Evolutionary conservation across 2,888 invertebrate genomes (phyloP), one percentile per base, ranked within the genome.

Genomic region (Lutraria lutraria): DNA sequence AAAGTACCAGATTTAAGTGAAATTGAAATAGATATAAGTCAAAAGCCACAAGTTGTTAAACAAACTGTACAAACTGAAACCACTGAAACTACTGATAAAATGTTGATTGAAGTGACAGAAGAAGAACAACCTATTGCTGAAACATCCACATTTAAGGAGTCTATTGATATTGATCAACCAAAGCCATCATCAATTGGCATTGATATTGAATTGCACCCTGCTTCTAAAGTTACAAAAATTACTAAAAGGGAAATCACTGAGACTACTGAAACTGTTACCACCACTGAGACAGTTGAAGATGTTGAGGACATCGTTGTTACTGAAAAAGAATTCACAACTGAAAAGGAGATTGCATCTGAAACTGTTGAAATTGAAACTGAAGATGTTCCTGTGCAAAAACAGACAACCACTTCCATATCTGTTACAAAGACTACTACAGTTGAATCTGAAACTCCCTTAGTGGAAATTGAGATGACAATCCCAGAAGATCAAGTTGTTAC

Each of bases 161-260:
- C 76, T 25, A 34, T 91, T 21, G 87, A 91, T 43, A 80, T 84
- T 85, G 86, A 86, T 68, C 83, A 72, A 53, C 85, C 86, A 81
- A 86, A 85, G 79, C 86, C 84, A 86, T 43, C 79, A 15, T 56
- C 56, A 52, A 83, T 81, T 31, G 89, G 83, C 43, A 88, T 89
- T 56, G 84, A 87, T 53, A 80, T 88, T 56, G 83, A 79, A 56
- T 54, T 81, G 29, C 43, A 31, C 19, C 56, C 80, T 25, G 19
- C 25, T 13, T 21, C 52, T 63, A 81, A 29, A 89, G 12, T 53
- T 76, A 82, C 34, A 12, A 85, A 84, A 54, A 43, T 87, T 25
- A 81, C 85, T 31, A 52, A 79, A 63, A 60, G 76, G 4, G 89
- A 87, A 76, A 82, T 34, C 12, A 81, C 87, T 76, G 88, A 87